Base-by-base conservation (phyloP, 2,888 invertebrate species). In the Cheilosia grossa region DNA sequence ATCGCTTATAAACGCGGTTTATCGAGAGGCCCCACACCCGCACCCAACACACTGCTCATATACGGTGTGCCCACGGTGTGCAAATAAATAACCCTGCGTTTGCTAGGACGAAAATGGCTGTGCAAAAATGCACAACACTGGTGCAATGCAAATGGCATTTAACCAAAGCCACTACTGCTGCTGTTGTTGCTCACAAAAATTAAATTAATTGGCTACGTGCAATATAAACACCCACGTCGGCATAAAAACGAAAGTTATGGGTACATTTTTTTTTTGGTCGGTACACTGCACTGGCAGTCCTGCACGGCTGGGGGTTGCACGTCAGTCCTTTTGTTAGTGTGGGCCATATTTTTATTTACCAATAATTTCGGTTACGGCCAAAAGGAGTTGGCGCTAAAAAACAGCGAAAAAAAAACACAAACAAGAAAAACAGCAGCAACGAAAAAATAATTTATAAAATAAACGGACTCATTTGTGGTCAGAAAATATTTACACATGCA, bases 161-260 rank as follows among this genome's bases (percentile, higher is more conserved):
- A 82, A 73, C 87, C 86, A 86, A 87, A 87, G 51, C 66, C 80
- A 74, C 85, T 66, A 64, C 74, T 72, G 67, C 61, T 58, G 67
- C 77, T 77, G 75, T 59, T 87, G 69, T 66, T 72, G 87, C 72
- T 82, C 69, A 74, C 75, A 72, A 66, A 82, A 87, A 87, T 86
- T 87, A 87, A 86, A 87, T 78, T 82, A 87, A 87, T 87, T 87
- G 87, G 82, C 86, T 79, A 82, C 86, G 87, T 86, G 86, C 85
- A 77, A 77, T 81, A 81, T 81, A 85, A 85, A 85, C 85, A 85
- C 85, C 85, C 85, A 81, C 85, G 85, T 85, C 77, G 85, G 81
- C 85, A 85, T 85, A 85, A 85, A 85, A 85, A 85, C 72, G 81
- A 85, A 85, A 85, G 85, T 85, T 81, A 80, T 77, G 72, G 30